Evolutionary conservation across 2,888 invertebrate genomes (phyloP).

Genomic region (Epinotia nisella): DNA sequence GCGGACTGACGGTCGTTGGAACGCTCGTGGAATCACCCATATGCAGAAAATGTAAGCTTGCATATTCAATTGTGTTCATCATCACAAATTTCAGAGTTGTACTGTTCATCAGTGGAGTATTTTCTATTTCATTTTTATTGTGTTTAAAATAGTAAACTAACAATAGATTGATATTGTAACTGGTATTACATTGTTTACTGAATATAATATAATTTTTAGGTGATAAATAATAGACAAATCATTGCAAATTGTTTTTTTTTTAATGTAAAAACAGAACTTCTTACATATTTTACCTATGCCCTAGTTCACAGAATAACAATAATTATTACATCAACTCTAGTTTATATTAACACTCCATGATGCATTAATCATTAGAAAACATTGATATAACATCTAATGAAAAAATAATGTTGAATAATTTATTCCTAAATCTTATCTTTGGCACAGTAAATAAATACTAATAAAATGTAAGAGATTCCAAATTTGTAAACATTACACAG

Average conservation of each 20-base stretch:
- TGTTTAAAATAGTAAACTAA: too few species aligned
- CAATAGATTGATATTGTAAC: neutral
- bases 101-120: too few species aligned
- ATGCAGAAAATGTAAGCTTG: too few species aligned
- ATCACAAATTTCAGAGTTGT: too few species aligned
- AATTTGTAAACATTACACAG: conserved; percentile 41
- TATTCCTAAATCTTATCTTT: conserved; percentile 56
- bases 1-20: too few species aligned
- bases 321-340: conserved; percentile 69
- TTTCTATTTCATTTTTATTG: too few species aligned
- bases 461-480: conserved; percentile 45
- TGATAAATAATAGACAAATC: conserved; percentile 57
- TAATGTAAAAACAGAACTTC: conserved; percentile 78
- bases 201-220: conserved; percentile 10
- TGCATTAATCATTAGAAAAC: conserved; percentile 42
- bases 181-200: conserved; percentile 22
- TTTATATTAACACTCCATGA: conserved; percentile 53
- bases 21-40: too few species aligned
- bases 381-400: conserved; percentile 43
- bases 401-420: conserved; percentile 43
- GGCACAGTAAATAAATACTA: conserved; percentile 61
- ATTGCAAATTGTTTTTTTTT: conserved; percentile 72
- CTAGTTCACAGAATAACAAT: conserved; percentile 73
- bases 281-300: conserved; percentile 69
- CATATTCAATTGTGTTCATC: too few species aligned